A percentile compares a stretch with the other conserved stretches of the same genome.
phyloP scores from a whole-genome alignment of 1,140 invertebrate species.

The Battus philenor region DNA sequence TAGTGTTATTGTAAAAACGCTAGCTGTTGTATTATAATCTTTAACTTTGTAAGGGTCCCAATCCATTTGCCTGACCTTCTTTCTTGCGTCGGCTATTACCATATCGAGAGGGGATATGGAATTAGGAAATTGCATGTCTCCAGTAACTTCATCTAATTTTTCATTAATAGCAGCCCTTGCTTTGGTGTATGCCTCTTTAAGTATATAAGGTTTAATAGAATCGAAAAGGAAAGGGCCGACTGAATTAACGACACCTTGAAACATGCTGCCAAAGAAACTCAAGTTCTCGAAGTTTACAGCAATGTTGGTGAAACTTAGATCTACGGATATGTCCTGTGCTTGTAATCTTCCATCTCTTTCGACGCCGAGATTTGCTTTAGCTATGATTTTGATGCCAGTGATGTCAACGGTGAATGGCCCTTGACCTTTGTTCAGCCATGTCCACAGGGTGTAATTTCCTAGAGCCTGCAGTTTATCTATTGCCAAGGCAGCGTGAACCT shows the following conservation, averaged over 20 bases:
- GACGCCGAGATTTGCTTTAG: slow-evolving; percentile 81
- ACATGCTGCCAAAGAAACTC: slow-evolving; percentile 79
- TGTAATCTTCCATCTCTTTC: slow-evolving; percentile 83
- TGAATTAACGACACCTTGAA: slow-evolving; percentile 87
- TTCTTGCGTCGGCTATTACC: slow-evolving; percentile 83
- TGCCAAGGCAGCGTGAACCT: slow-evolving; percentile 81
- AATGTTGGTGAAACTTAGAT: slow-evolving; percentile 86
- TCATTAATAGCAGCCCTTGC: slow-evolving; percentile 80
- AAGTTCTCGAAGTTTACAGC: slow-evolving; percentile 88
- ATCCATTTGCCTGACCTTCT: slow-evolving; percentile 81
- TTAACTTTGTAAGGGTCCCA: slow-evolving; percentile 85
- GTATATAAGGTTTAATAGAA: slow-evolving; percentile 88
- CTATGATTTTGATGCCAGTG: slow-evolving; percentile 80
- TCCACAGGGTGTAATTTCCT: slow-evolving; percentile 86
- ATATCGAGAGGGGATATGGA: slow-evolving; percentile 91
- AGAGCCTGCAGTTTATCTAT: slow-evolving; percentile 82
- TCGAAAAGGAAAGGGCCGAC: slow-evolving; percentile 89
- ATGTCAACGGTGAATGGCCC: slow-evolving; percentile 87
- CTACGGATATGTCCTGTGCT: slow-evolving; percentile 86
- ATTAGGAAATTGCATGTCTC: slow-evolving; percentile 85
- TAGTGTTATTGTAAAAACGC: slow-evolving; percentile 81
- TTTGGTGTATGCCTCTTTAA: slow-evolving; percentile 85
- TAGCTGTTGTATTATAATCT: slow-evolving; percentile 83
- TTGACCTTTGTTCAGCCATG: slow-evolving; percentile 81
- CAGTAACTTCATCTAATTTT: slow-evolving; percentile 81